These are phyloP conservation scores for Formica selysi DNA, from an alignment of 1,140 invertebrate genomes.

Conservation along the genomic window DNA sequence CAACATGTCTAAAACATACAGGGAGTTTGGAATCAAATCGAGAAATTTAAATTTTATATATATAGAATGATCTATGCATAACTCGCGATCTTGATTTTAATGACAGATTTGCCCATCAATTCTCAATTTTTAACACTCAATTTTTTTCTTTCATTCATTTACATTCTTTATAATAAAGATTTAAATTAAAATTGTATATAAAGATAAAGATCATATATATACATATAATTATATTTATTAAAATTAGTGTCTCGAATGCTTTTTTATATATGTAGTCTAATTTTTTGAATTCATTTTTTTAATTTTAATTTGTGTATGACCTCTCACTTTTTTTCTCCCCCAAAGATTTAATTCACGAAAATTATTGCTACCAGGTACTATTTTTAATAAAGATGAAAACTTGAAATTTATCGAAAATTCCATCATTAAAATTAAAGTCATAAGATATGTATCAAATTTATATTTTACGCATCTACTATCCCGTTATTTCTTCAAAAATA, in stretches of 20 bases:
- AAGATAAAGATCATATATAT: neutral
- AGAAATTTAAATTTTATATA: neutral
- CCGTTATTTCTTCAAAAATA: constrained; percentile 20
- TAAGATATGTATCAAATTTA: neutral
- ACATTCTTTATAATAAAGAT: no score
- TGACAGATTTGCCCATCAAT: neutral
- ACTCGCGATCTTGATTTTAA: constrained; percentile 12
- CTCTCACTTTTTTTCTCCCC: neutral
- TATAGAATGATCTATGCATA: neutral
- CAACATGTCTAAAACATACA: constrained; percentile 5
- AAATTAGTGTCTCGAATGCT: neutral
- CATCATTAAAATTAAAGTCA: constrained; percentile 24
- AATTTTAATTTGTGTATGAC: neutral
- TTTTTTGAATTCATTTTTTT: constrained; percentile 1
- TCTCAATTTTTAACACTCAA: neutral
- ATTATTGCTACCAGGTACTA: neutral
- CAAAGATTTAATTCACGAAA: constrained; percentile 6
- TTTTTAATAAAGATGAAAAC: neutral
- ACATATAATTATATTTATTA: neutral
- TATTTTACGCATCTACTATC: neutral
- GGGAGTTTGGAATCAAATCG: neutral
- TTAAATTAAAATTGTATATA: constrained; percentile 11
- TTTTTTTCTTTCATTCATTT: no score
- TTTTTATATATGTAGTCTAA: neutral
- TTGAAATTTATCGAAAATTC: neutral